Evolutionary conservation across 2,113 vertebrate species (phyloP).

Genomic region (Calypte anna): DNA sequence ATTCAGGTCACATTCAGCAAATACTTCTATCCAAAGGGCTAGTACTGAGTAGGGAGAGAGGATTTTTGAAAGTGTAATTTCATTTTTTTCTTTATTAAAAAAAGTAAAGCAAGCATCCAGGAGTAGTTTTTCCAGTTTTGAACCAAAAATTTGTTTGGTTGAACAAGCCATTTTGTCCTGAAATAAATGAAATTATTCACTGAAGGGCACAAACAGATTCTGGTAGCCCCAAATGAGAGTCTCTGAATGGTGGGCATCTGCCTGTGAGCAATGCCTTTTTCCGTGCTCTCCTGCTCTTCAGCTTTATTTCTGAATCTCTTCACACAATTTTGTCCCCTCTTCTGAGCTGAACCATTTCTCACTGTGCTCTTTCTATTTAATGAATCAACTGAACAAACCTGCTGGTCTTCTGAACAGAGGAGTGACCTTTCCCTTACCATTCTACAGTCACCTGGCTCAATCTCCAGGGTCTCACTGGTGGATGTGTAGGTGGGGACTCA

Average conservation of each 20-base stretch:
- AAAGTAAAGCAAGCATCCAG: not conserved
- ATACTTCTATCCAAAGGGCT: not conserved
- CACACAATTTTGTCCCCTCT: not conserved
- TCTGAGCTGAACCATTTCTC: not conserved
- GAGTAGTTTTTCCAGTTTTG: not conserved
- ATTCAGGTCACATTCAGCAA: not conserved
- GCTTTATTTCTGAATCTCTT: not conserved
- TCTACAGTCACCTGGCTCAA: not conserved
- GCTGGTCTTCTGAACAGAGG: not conserved
- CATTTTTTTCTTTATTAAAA: not conserved
- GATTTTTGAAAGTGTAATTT: not conserved
- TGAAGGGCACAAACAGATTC: not conserved
- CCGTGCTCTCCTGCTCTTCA: not conserved
- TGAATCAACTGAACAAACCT: not conserved
- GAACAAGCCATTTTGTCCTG: not conserved
- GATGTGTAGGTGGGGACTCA: not conserved
- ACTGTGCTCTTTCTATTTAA: not conserved
- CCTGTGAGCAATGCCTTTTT: not conserved
- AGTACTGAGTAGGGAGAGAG: not conserved
- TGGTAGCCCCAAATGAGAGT: fast-evolving
- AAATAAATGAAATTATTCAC: not conserved
- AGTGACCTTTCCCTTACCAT: not conserved
- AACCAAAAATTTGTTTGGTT: not conserved
- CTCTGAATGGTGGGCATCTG: not conserved
- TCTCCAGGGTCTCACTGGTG: not conserved